Evolutionary conservation across 2,797 vertebrate genomes (phyloP).

Genomic region (Sphenodon punctatus): DNA sequence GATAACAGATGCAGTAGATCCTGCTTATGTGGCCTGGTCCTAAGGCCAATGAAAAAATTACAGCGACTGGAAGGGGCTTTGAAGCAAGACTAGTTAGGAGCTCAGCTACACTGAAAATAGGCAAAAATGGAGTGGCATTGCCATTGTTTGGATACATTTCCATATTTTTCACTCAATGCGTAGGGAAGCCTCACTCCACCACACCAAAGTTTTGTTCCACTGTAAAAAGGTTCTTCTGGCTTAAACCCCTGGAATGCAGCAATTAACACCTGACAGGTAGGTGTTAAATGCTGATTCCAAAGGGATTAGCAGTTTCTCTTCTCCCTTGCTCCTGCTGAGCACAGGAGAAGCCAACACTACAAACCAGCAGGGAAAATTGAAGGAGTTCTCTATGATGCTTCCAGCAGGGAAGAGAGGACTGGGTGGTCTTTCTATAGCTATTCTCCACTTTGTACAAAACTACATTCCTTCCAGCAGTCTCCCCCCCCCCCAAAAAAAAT

Average conservation of each 20-base stretch:
- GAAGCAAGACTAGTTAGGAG: neutral
- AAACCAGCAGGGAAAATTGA: neutral
- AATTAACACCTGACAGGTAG: neutral
- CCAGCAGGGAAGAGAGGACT: neutral
- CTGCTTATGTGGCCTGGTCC: neutral
- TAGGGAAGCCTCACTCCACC: neutral
- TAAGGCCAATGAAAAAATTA: neutral
- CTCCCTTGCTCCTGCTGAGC: neutral
- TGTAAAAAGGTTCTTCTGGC: neutral
- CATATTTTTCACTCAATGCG: neutral
- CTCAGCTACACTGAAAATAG: neutral
- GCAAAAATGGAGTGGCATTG: neutral
- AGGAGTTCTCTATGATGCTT: neutral
- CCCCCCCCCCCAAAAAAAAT: no score
- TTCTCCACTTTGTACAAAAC: neutral
- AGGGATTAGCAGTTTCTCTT: neutral
- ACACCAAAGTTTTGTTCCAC: neutral
- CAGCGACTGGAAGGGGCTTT: neutral
- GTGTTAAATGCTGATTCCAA: rapidly evolving
- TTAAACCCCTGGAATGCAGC: neutral
- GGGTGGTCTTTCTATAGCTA: neutral
- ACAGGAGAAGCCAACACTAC: rapidly evolving
- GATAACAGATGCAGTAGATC: neutral
- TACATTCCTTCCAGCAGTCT: neutral
- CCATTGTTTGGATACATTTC: neutral